Base-by-base conservation (phyloP, 2,888 invertebrate genomes). In the Coelopa pilipes region DNA sequence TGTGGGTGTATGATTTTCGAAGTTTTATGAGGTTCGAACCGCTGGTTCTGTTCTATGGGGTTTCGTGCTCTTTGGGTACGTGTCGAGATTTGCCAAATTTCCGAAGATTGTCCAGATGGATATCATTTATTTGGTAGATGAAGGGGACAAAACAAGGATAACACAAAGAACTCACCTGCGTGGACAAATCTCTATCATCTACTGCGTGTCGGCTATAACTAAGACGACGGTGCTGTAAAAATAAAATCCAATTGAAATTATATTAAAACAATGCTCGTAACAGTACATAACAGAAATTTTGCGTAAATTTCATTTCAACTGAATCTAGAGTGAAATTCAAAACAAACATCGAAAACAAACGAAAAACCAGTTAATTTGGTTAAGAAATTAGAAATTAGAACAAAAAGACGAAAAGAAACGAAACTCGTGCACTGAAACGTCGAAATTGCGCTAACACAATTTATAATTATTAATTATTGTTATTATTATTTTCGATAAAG, bases 181-280 rank as follows among this genome's bases (percentile, higher is more conserved):
- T 95, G 74, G 94, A 93, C 78, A 96, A 90, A 88, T 96, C 96
- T 75, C 93, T 90, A 86, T 96, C 96, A 86, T 96, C 94, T 70
- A 96, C 96, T 55, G 96, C 95, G 86, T 96, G 96, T 71, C 96
- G 91, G 86, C 96, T 96, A 90, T 96, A 96, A 89, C 96, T 96
- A 81, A 96, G 89, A 73, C 96, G 92, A 73, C 96, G 94, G 87
- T 95, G 95, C 95, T 96, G 90, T 76, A 89, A 89, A 81, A 84
- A 81, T 76, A 76, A 76, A 79, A 77, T 76, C 69, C 63, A 70
- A 49, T 70, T 50, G 21, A 69, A 21, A 69, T 19, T 55, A 60
- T 69, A 68, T 59, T 59, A 68, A 66, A 57, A 69, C 46, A 59
- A 15, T 49, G 45, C 49, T 47, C 21, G 15, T 10, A 45, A 21